These are phyloP conservation scores for Corythaeola cristata DNA, from an alignment of 2,113 vertebrate genomes.

Conservation along the genomic window DNA sequence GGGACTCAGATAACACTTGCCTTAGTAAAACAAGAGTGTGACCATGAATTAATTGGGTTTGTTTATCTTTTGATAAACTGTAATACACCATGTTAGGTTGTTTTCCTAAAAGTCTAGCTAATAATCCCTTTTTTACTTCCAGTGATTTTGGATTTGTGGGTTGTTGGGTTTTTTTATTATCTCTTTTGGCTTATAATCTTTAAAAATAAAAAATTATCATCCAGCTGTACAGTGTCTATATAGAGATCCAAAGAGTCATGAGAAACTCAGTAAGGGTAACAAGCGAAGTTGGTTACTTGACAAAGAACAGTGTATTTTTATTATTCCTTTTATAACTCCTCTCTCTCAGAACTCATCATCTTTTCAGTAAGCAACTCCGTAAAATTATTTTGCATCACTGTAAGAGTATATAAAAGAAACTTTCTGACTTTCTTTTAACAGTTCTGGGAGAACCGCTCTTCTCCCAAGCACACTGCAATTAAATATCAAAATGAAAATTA, in stretches of 20 bases:
- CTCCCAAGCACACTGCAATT: background rate
- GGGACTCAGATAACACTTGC: background rate
- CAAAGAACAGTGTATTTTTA: background rate
- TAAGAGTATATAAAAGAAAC: background rate
- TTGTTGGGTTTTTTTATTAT: background rate
- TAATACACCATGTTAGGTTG: background rate
- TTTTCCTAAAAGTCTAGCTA: background rate
- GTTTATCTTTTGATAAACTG: constrained; percentile 2
- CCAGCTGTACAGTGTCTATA: background rate
- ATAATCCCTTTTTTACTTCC: background rate
- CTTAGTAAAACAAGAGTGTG: background rate
- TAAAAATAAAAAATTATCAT: background rate
- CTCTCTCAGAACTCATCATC: background rate
- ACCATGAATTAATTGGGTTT: background rate
- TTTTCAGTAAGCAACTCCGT: background rate
- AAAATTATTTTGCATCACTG: background rate
- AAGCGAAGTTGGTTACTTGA: background rate
- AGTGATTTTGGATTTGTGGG: background rate
- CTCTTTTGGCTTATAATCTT: background rate
- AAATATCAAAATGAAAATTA: background rate
- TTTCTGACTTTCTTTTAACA: background rate
- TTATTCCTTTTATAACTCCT: background rate
- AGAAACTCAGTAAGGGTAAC: background rate
- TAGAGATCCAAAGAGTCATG: background rate
- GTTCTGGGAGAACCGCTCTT: background rate